Percentiles rank a stretch among this genome's conserved stretches.
Evolutionary conservation across 2,113 vertebrate genomes (phyloP).

Genomic region (Lophochroa leadbeateri): DNA sequence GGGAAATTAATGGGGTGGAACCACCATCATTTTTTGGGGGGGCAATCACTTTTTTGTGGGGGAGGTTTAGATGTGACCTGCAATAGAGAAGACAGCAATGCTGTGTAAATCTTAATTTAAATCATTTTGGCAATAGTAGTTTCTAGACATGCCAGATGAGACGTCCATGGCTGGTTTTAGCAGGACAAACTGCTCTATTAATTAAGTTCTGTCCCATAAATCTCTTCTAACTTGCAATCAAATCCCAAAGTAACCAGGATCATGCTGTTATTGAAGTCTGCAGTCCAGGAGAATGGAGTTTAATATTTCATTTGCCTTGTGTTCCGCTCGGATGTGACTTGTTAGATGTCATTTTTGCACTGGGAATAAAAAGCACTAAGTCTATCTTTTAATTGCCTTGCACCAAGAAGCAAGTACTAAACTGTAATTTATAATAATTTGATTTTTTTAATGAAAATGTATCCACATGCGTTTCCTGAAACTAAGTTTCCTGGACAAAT

Average conservation of each 20-base stretch:
- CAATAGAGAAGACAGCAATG: not conserved
- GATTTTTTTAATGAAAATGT: conserved; percentile 1
- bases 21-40: rapidly evolving
- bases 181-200: conserved; percentile 25
- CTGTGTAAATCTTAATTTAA: not conserved
- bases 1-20: not conserved
- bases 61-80: not conserved
- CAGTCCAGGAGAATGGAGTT: not conserved
- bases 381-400: conserved; percentile 2
- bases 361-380: conserved; percentile 24
- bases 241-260: conserved; percentile 10
- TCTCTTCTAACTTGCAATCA: conserved; percentile 2
- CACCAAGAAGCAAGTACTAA: not conserved
- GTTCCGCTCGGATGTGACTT: not conserved
- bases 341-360: not conserved
- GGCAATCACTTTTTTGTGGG: rapidly evolving
- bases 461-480: not conserved
- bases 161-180: not conserved
- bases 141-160: not conserved
- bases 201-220: conserved; percentile 30
- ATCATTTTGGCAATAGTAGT: not conserved
- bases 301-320: conserved; percentile 19
- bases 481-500: not conserved
- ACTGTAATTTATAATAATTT: not conserved
- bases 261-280: not conserved